phyloP scores from a whole-genome alignment of 1,140 invertebrate species.

The Nasonia giraulti region DNA sequence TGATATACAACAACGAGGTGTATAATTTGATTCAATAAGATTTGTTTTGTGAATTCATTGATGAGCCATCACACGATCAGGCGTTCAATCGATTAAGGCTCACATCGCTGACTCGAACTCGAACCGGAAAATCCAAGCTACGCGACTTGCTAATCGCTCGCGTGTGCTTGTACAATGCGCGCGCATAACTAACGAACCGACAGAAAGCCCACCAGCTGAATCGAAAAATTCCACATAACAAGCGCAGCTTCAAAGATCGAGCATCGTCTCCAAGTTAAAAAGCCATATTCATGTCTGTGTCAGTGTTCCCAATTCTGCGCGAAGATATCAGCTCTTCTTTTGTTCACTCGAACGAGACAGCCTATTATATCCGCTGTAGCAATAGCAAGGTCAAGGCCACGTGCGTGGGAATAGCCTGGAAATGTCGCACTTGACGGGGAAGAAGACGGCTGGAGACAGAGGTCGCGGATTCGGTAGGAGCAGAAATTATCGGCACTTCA shows the following conservation, averaged over 20 bases:
- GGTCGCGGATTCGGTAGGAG: conserved; percentile 26
- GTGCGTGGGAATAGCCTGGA: not conserved
- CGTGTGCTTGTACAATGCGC: not conserved
- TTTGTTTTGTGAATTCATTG: too few species aligned
- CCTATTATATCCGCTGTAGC: not conserved
- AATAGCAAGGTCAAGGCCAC: not conserved
- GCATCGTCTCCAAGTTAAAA: not conserved
- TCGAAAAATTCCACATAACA: too few species aligned
- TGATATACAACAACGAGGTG: too few species aligned
- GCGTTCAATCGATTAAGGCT: too few species aligned
- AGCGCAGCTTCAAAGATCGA: not conserved
- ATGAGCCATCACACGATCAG: too few species aligned
- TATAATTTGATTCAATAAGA: too few species aligned
- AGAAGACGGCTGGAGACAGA: conserved; percentile 44
- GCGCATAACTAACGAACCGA: not conserved
- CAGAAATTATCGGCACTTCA: conserved; percentile 64
- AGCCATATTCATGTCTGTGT: not conserved
- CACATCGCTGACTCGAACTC: not conserved
- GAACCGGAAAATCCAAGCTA: not conserved
- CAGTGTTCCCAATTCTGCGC: not conserved
- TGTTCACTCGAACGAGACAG: not conserved
- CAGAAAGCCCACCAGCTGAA: not conserved
- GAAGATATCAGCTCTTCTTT: not conserved
- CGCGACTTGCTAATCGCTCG: not conserved
- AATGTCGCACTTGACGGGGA: conserved; percentile 60